These are phyloP conservation scores for Pygoscelis adeliae DNA, from an alignment of 2,113 vertebrate species.

Conservation along the genomic window DNA sequence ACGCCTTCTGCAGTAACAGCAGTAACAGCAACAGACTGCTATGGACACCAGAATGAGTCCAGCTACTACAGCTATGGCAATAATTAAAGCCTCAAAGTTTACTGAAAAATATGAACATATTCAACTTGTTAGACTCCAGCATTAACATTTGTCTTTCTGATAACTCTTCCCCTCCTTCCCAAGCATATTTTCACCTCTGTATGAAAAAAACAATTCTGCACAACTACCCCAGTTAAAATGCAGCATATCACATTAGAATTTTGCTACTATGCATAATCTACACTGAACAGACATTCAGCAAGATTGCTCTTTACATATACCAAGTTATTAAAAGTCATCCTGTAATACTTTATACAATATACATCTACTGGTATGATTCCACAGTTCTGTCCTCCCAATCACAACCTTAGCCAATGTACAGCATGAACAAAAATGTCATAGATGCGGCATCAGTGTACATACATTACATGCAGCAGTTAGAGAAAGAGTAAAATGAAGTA, in stretches of 20 bases:
- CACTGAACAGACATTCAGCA: not conserved
- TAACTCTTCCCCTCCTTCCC: not conserved
- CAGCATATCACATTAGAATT: not conserved
- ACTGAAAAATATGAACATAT: slow-evolving; percentile 73
- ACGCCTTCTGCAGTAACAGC: slow-evolving; percentile 77
- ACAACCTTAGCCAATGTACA: not conserved
- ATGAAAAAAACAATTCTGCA: not conserved
- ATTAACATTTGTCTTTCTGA: not conserved
- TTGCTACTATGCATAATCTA: not conserved
- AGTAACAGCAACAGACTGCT: slow-evolving; percentile 82
- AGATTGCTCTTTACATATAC: not conserved
- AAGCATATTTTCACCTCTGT: not conserved
- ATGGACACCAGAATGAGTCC: slow-evolving; percentile 77
- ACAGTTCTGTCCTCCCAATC: not conserved
- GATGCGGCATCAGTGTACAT: not conserved
- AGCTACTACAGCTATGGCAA: slow-evolving; percentile 77
- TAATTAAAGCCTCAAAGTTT: slow-evolving; percentile 87
- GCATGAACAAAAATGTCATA: not conserved
- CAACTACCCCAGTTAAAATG: not conserved
- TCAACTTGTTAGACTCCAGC: not conserved
- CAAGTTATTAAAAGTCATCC: not conserved
- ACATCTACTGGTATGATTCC: not conserved
- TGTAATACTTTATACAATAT: not conserved
- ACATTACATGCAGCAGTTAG: not conserved
- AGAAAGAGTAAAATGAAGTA: not conserved